Percentiles rank a stretch among this genome's conserved stretches.
Evolutionary conservation across 2,113 vertebrate genomes (phyloP).

Genomic region (Pycnonotus jocosus): DNA sequence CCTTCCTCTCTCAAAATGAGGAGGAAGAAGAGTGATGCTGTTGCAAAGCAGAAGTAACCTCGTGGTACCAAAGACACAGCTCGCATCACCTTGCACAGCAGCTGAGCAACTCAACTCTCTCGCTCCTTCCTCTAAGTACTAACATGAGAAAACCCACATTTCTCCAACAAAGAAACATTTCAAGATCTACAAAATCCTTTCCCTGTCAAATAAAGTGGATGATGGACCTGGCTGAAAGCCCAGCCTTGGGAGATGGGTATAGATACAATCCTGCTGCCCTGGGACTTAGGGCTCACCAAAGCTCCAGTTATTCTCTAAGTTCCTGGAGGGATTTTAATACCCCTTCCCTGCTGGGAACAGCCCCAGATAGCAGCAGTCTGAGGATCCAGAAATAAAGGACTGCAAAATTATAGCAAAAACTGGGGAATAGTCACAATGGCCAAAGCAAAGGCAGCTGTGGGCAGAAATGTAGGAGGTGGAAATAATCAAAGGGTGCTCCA

Average conservation of each 20-base stretch:
- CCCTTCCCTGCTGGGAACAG: not conserved
- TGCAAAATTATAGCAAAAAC: not conserved
- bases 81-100: not conserved
- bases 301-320: not conserved
- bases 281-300: not conserved
- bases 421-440: not conserved
- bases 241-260: not conserved
- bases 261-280: not conserved
- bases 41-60: not conserved
- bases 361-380: not conserved
- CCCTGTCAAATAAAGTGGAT: not conserved
- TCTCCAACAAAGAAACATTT: not conserved
- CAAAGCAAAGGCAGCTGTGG: not conserved
- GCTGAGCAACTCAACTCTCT: not conserved
- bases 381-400: not conserved
- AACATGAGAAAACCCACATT: not conserved
- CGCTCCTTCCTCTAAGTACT: not conserved
- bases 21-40: not conserved
- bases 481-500: not conserved
- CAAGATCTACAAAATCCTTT: not conserved
- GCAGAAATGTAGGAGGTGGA: not conserved
- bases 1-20: not conserved
- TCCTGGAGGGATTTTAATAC: not conserved
- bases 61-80: rapidly evolving
- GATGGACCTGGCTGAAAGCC: not conserved